Conservation (phyloP, 2,888 invertebrate genomes). For the Athetis lepigone region DNA sequence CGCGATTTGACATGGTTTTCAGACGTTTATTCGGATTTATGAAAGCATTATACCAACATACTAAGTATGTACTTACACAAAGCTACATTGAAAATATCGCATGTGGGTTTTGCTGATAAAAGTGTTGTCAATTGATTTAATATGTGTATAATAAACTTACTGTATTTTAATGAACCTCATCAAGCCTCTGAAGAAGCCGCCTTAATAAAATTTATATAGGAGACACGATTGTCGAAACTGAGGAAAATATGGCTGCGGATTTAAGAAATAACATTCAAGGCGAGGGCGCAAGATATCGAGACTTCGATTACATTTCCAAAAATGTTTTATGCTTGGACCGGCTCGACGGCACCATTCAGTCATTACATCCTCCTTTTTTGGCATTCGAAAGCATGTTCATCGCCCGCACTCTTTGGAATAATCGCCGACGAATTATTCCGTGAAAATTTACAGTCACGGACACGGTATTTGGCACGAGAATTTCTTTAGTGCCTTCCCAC, state of each 20-base stretch:
- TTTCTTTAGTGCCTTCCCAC: conserved; percentile 65
- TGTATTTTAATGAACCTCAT: conserved; percentile 44
- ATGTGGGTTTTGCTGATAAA: conserved; percentile 40
- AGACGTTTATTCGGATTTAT: conserved; percentile 68
- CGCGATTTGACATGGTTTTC: conserved; percentile 72
- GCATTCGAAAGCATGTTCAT: conserved; percentile 71
- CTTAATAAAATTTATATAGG: conserved; percentile 45
- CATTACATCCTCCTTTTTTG: conserved; percentile 72
- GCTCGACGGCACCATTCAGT: conserved; percentile 62
- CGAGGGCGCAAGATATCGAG: conserved; percentile 51
- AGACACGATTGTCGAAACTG: conserved; percentile 32
- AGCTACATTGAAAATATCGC: conserved; percentile 34
- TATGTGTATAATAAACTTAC: conserved; percentile 32
- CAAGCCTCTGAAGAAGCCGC: conserved; percentile 45
- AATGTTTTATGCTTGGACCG: conserved; percentile 47
- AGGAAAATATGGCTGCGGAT: conserved; percentile 37
- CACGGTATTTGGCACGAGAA: conserved; percentile 68
- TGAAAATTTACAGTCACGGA: conserved; percentile 71
- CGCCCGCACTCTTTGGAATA: conserved; percentile 62
- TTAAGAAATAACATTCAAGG: conserved; percentile 41
- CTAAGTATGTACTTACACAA: conserved; percentile 22
- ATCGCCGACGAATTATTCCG: conserved; percentile 66
- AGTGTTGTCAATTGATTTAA: conserved; percentile 55
- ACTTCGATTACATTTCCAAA: conserved; percentile 59
- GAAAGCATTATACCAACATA: conserved; percentile 53